A percentile compares a stretch with the other conserved stretches of the same genome.
Conservation (phyloP, 53 echinoderm and acorn worm genomes). For the Hippasteria phrygiana region DNA sequence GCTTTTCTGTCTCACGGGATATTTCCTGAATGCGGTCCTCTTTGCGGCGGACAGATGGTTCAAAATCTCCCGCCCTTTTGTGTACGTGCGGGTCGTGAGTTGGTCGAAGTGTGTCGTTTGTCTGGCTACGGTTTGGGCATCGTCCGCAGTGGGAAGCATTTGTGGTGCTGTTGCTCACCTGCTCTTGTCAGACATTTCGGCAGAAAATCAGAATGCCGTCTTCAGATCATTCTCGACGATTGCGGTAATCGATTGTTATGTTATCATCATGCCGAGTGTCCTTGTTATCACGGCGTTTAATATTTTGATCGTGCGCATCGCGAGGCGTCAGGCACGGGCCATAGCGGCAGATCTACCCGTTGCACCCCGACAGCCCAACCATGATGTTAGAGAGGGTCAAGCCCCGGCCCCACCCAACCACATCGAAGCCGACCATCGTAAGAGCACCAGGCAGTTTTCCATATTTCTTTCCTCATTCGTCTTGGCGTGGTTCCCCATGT, state of each 20-base stretch:
- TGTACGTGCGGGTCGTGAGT: neutral
- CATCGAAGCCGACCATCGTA: neutral
- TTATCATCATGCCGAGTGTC: neutral
- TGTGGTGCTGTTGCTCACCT: neutral
- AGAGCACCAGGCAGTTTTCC: conserved; percentile 24
- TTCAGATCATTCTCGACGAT: neutral
- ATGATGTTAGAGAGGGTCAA: no score
- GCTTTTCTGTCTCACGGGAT: neutral
- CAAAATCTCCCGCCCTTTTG: conserved; percentile 25
- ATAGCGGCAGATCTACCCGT: neutral
- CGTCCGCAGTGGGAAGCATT: neutral
- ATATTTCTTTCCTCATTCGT: conserved; percentile 14
- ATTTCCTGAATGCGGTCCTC: conserved; percentile 28
- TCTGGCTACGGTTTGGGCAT: conserved; percentile 6
- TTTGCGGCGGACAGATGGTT: conserved; percentile 27
- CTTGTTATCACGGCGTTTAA: conserved; percentile 5
- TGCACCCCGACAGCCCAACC: neutral
- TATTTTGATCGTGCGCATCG: conserved; percentile 13
- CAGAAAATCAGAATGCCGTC: neutral
- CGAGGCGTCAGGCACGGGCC: conserved; percentile 26
- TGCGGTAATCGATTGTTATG: neutral
- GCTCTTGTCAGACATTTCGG: neutral
- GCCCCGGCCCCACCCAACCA: no score
- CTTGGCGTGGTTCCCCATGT: neutral
- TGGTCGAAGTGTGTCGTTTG: neutral